phyloP scores from a whole-genome alignment of 2,888 invertebrate species.

The Eurois occulta region DNA sequence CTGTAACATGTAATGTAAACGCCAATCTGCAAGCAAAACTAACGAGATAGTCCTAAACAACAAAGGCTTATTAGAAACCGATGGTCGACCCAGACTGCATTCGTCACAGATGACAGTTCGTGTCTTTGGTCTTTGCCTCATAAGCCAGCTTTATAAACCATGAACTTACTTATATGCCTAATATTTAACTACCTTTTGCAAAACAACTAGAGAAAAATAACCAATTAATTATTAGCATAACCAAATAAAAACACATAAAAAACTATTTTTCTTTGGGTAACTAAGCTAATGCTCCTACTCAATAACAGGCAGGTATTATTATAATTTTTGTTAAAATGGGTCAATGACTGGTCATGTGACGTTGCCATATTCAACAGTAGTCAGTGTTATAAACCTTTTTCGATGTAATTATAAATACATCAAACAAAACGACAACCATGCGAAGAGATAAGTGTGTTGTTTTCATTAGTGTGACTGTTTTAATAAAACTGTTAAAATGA shows the following conservation, averaged over 20 bases:
- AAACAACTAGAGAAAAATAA: not conserved
- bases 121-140: constrained; percentile 72
- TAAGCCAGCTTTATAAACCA: constrained; percentile 57
- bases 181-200: not conserved
- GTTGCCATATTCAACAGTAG: not conserved
- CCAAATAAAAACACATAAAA: not conserved
- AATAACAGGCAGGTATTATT: too few relatives aligned
- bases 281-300: not conserved
- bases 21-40: constrained; percentile 28
- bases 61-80: constrained; percentile 53
- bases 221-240: not conserved
- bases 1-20: not conserved
- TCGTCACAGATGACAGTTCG: constrained; percentile 77
- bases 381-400: not conserved
- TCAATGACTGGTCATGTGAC: constrained; percentile 8
- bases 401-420: not conserved
- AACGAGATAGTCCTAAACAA: not conserved
- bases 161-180: not conserved
- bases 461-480: not conserved
- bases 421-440: constrained; percentile 17
- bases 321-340: not conserved
- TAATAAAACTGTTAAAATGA: constrained; percentile 19
- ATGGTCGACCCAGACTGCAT: constrained; percentile 64
- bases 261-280: not conserved
- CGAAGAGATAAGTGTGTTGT: constrained; percentile 36